Evolutionary conservation across 2,113 vertebrate species (phyloP).

Genomic region (Stigmatopora nigra): DNA sequence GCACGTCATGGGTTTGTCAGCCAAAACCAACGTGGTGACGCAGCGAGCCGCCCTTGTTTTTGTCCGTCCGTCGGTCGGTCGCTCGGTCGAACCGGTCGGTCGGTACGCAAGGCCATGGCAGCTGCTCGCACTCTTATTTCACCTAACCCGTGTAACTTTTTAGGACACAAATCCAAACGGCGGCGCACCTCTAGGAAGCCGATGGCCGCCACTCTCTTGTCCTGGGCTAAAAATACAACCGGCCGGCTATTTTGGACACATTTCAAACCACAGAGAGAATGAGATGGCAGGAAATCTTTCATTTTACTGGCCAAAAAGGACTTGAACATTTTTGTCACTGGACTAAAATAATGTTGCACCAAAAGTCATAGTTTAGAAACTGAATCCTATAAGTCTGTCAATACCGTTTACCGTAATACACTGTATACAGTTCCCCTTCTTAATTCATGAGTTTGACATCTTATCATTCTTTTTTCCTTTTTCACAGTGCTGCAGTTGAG

Average conservation of each 20-base stretch:
- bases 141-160: too few relatives aligned
- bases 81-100: too few relatives aligned
- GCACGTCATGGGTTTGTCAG: conserved; percentile 41
- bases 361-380: too few relatives aligned
- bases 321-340: too few relatives aligned
- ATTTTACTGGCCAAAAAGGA: background rate
- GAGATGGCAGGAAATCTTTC: background rate
- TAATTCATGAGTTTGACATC: background rate
- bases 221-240: conserved; percentile 5
- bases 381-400: too few relatives aligned
- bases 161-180: too few relatives aligned
- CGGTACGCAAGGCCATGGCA: too few relatives aligned
- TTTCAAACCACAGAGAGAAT: background rate
- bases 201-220: background rate
- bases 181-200: background rate
- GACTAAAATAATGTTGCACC: too few relatives aligned
- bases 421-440: too few relatives aligned
- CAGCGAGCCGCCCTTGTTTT: background rate
- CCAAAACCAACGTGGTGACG: conserved; percentile 7
- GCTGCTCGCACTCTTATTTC: too few relatives aligned
- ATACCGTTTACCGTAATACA: too few relatives aligned
- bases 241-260: background rate
- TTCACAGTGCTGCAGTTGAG: conserved; percentile 89
- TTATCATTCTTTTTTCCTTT: conserved; percentile 34
- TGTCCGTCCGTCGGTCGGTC: background rate